These are phyloP conservation scores for Porites rus DNA, from an alignment of 92 coral and sea anemone genomes.

Conservation along the genomic window DNA sequence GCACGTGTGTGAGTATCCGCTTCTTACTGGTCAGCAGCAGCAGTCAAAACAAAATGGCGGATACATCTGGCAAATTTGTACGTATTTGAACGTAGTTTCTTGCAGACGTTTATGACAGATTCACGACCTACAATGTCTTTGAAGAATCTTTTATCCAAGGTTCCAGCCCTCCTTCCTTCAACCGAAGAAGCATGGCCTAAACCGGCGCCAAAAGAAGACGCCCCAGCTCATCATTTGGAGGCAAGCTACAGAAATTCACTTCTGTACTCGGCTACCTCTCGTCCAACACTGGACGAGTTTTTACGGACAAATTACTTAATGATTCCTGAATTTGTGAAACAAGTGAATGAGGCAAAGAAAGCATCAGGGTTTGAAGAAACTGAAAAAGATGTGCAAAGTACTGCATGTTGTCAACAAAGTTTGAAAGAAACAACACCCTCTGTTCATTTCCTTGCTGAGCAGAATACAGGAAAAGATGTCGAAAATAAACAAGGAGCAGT, in stretches of 20 bases:
- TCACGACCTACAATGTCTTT: constrained; percentile 33
- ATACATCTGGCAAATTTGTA: not conserved
- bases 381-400: not conserved
- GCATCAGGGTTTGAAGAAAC: not conserved
- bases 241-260: constrained; percentile 40
- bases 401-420: not conserved
- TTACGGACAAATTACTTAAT: constrained; percentile 70
- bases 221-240: not conserved
- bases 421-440: not conserved
- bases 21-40: constrained; percentile 44
- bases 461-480: not conserved
- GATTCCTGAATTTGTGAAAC: constrained; percentile 41
- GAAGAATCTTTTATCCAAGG: constrained; percentile 62
- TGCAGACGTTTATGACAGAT: not conserved
- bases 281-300: constrained; percentile 76
- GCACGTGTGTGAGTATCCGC: constrained; percentile 41
- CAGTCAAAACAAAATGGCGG: constrained; percentile 53
- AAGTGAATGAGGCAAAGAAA: constrained; percentile 25
- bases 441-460: not conserved
- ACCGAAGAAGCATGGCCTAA: constrained; percentile 75
- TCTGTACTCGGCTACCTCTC: constrained; percentile 49
- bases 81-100: not conserved
- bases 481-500: not conserved
- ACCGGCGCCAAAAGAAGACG: constrained; percentile 7
- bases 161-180: constrained; percentile 58